These are phyloP conservation scores for Mustelus asterias DNA, from an alignment of 2,113 vertebrate species.

Conservation along the genomic window DNA sequence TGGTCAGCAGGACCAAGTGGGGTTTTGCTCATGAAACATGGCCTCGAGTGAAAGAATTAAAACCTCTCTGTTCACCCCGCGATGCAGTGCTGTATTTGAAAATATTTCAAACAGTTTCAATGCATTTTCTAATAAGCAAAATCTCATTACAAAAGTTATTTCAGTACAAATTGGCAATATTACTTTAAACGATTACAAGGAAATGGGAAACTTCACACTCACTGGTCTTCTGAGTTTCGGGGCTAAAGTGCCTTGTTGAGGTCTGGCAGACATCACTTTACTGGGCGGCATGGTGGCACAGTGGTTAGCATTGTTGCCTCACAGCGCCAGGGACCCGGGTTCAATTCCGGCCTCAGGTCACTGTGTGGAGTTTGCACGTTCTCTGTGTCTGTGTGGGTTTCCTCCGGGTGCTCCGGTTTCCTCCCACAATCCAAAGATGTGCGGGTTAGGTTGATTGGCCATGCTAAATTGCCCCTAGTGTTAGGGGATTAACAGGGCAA, in stretches of 20 bases:
- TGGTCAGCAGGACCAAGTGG: background rate
- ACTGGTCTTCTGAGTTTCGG: background rate
- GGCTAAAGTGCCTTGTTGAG: background rate
- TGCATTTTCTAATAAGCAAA: background rate
- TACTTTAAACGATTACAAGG: background rate
- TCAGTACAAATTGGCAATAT: background rate
- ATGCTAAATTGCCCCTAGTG: too few species aligned
- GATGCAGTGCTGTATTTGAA: background rate
- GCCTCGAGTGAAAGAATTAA: background rate
- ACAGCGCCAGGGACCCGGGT: too few species aligned
- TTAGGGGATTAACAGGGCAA: too few species aligned
- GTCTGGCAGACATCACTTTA: background rate
- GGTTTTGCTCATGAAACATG: background rate
- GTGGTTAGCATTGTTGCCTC: too few species aligned
- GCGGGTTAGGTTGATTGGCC: too few species aligned
- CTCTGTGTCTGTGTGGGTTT: too few species aligned
- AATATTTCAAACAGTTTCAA: background rate
- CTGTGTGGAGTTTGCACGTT: too few species aligned
- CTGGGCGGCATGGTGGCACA: too few species aligned
- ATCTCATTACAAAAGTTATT: background rate
- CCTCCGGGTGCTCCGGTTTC: too few species aligned
- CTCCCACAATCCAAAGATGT: too few species aligned
- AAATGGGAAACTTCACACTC: background rate
- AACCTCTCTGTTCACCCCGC: background rate
- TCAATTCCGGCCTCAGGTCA: too few species aligned